Conservation (phyloP, 2,113 vertebrate genomes). For the Ceyx melanurus region DNA sequence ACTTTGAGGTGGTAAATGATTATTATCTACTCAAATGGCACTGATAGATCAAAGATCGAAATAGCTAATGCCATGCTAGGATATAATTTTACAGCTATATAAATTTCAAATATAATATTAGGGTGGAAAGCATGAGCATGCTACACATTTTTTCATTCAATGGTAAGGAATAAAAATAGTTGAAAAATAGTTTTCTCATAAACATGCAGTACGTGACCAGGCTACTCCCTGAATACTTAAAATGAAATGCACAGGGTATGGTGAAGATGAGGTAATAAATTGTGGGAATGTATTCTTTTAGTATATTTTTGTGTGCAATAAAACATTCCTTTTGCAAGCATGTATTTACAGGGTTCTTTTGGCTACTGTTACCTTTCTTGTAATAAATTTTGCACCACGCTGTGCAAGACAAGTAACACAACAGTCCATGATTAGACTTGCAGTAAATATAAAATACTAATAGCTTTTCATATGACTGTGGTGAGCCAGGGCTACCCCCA, state of each 20-base stretch:
- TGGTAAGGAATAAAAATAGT: neutral
- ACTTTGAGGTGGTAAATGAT: slow-evolving; percentile 53
- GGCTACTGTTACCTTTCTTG: neutral
- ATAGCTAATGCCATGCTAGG: slow-evolving; percentile 24
- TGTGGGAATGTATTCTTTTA: slow-evolving; percentile 19
- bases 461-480: neutral
- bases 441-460: neutral
- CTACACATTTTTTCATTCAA: slow-evolving; percentile 13
- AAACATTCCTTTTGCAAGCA: slow-evolving; percentile 51
- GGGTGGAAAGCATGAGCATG: neutral
- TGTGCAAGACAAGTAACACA: neutral
- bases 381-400: neutral
- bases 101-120: slow-evolving; percentile 8
- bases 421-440: neutral
- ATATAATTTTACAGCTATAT: slow-evolving; percentile 11
- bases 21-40: slow-evolving; percentile 55
- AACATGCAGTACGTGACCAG: neutral
- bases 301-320: slow-evolving; percentile 29
- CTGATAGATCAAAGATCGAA: slow-evolving; percentile 24
- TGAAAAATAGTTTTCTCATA: slow-evolving; percentile 13
- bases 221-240: neutral
- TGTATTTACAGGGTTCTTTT: slow-evolving; percentile 25
- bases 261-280: slow-evolving; percentile 4
- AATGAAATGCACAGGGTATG: neutral
- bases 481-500: fast-evolving